A percentile compares a stretch with the other conserved stretches of the same genome.
These are phyloP conservation scores for Norana najaformis DNA, from an alignment of 2,888 invertebrate genomes.

Conservation along the genomic window DNA sequence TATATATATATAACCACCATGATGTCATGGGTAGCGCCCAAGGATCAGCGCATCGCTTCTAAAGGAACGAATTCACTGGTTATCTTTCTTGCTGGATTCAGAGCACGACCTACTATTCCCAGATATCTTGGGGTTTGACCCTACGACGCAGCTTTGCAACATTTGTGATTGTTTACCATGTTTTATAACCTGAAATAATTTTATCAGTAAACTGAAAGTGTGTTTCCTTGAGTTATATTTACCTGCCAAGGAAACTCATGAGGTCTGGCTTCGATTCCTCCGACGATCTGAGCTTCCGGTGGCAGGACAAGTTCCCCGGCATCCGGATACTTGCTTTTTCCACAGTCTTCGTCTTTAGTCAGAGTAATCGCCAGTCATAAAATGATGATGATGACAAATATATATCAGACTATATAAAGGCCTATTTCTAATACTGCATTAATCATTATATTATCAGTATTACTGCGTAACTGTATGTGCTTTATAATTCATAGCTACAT, in stretches of 20 bases:
- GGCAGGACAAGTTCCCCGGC: slow-evolving; percentile 32
- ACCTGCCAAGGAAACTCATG: slow-evolving; percentile 41
- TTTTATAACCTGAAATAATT: background rate
- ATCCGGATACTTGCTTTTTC: slow-evolving; percentile 37
- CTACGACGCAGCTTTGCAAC: background rate
- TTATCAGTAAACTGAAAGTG: background rate
- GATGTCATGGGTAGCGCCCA: too few species aligned
- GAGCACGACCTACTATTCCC: background rate
- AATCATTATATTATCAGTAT: too few species aligned
- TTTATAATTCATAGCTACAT: too few species aligned
- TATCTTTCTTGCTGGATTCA: background rate
- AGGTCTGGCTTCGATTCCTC: slow-evolving; percentile 40
- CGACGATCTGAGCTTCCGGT: slow-evolving; percentile 34
- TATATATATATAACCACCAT: too few species aligned
- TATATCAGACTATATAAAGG: too few species aligned
- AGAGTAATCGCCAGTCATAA: background rate
- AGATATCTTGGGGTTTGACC: background rate
- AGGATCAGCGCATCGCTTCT: too few species aligned
- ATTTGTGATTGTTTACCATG: background rate
- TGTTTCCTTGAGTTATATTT: too few species aligned
- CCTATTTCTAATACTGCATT: too few species aligned
- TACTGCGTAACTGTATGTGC: too few species aligned
- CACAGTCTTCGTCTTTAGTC: slow-evolving; percentile 29
- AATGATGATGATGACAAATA: too few species aligned
- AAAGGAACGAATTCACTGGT: too few species aligned